Evolutionary conservation across 2,113 vertebrate species (phyloP).

Genomic region (Syngnathus typhle): DNA sequence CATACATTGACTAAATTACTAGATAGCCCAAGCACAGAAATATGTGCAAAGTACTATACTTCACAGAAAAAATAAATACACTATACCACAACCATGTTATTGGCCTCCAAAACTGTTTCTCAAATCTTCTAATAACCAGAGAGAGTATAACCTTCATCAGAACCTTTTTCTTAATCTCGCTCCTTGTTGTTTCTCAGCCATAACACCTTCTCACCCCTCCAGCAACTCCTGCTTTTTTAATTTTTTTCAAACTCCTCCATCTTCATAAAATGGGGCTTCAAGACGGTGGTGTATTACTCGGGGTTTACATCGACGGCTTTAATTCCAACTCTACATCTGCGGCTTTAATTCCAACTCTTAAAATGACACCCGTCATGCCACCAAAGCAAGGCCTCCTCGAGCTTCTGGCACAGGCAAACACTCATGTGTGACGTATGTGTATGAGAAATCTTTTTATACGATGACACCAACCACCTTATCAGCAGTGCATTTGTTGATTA

Average conservation of each 20-base stretch:
- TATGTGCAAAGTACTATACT: no score
- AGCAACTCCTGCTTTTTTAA: conserved; percentile 21
- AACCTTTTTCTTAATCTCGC: neutral
- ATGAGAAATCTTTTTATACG: neutral
- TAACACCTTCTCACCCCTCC: conserved; percentile 14
- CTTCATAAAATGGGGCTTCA: conserved; percentile 29
- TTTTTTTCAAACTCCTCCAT: conserved; percentile 21
- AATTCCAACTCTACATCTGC: conserved; percentile 45
- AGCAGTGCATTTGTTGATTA: neutral
- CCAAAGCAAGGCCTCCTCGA: conserved; percentile 28
- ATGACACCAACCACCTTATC: neutral
- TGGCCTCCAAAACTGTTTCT: neutral
- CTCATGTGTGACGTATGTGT: neutral
- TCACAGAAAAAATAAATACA: neutral
- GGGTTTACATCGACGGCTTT: conserved; percentile 63
- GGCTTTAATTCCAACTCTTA: conserved; percentile 61
- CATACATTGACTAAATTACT: no score
- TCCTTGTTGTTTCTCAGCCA: conserved; percentile 2
- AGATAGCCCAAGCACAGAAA: no score
- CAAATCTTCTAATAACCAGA: neutral
- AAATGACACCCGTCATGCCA: conserved; percentile 49
- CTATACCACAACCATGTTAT: neutral
- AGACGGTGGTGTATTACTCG: conserved; percentile 39
- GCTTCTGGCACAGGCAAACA: conserved; percentile 13
- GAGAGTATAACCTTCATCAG: neutral